Conservation (phyloP, 1,140 invertebrate genomes). For the Neomicropteryx cornuta region DNA sequence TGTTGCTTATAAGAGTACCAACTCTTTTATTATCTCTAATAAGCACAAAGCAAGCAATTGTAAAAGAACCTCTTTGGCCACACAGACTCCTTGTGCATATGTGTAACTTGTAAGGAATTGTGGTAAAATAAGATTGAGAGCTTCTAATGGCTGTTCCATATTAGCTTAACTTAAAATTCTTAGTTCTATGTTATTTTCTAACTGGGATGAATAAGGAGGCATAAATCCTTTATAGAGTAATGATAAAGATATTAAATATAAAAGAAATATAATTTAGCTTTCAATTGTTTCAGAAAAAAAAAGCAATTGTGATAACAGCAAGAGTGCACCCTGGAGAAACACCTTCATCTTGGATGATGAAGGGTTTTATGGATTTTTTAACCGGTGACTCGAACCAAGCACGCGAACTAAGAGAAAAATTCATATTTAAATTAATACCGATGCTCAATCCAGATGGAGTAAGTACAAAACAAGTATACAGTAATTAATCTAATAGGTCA, state of each 20-base stretch:
- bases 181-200: too few species aligned
- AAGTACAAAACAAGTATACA: slow-evolving; percentile 18
- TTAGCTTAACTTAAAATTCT: too few species aligned
- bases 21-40: too few species aligned
- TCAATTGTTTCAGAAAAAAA: slow-evolving; percentile 56
- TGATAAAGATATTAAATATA: slow-evolving; percentile 12
- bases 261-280: background rate
- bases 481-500: slow-evolving; percentile 2
- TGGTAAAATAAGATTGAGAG: too few species aligned
- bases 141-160: too few species aligned
- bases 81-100: too few species aligned
- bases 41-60: too few species aligned
- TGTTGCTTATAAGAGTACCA: too few species aligned
- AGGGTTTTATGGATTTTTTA: slow-evolving; percentile 85
- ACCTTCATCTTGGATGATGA: slow-evolving; percentile 94
- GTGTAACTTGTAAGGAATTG: too few species aligned
- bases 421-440: slow-evolving; percentile 92
- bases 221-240: too few species aligned
- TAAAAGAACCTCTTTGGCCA: too few species aligned
- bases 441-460: slow-evolving; percentile 96
- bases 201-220: too few species aligned
- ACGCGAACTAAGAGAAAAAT: slow-evolving; percentile 77
- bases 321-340: slow-evolving; percentile 94
- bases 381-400: slow-evolving; percentile 70
- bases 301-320: slow-evolving; percentile 76